Conservation (phyloP, 2,113 vertebrate species). For the Proteles cristata region DNA sequence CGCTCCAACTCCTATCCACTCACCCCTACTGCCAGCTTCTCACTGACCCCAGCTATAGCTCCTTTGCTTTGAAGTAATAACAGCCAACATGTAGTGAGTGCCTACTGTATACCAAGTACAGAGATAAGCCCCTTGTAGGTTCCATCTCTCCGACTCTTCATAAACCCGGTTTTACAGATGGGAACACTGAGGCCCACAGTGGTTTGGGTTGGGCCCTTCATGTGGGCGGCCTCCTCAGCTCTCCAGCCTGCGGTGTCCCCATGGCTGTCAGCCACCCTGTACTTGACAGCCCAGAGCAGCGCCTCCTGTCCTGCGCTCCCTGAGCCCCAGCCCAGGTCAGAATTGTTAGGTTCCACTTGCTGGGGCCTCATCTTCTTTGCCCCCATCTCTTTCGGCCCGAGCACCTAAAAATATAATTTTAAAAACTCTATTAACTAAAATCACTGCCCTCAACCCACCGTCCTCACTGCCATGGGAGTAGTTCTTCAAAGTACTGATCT, state of each 20-base stretch:
- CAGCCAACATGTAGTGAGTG: fast-evolving
- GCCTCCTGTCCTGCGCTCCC: neutral
- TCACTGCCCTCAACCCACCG: neutral
- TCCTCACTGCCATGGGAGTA: neutral
- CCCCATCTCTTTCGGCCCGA: neutral
- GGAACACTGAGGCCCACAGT: neutral
- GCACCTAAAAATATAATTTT: neutral
- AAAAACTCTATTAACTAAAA: neutral
- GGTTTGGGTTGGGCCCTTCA: neutral
- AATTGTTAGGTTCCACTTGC: neutral
- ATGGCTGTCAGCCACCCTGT: neutral
- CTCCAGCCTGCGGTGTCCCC: neutral
- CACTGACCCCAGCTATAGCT: neutral
- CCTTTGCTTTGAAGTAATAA: neutral
- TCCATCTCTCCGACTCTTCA: neutral
- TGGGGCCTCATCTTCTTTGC: neutral
- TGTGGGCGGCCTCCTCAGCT: neutral
- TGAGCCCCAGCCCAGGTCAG: neutral
- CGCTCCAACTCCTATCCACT: neutral
- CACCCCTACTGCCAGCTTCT: neutral
- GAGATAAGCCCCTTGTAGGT: fast-evolving
- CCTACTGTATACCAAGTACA: neutral
- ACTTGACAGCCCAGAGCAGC: neutral
- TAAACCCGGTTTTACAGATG: neutral
- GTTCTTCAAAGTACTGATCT: neutral